Evolutionary conservation across 2,113 vertebrate genomes (phyloP).

Genomic region (Pluvianellus socialis): DNA sequence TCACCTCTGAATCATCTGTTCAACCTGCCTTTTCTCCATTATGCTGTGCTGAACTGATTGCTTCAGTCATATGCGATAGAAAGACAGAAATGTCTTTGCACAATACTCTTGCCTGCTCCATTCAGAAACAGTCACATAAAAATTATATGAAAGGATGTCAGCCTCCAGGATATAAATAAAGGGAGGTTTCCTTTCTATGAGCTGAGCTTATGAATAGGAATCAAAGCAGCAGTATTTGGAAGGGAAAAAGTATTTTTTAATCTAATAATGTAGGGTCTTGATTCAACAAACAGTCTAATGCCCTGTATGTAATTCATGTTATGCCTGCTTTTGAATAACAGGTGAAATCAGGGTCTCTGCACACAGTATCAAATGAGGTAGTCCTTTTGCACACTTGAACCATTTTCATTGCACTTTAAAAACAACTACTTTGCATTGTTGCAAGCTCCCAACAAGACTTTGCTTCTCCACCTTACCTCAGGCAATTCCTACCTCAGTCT

Average conservation of each 20-base stretch:
- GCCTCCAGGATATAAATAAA: not conserved
- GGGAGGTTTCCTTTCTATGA: not conserved
- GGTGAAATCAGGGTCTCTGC: not conserved
- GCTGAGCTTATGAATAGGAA: not conserved
- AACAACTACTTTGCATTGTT: not conserved
- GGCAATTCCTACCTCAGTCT: not conserved
- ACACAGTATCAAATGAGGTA: not conserved
- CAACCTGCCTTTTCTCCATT: not conserved
- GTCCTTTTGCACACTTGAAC: not conserved
- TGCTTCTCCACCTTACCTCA: not conserved
- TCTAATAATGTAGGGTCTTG: not conserved
- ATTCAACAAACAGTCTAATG: not conserved
- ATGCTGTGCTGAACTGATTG: not conserved
- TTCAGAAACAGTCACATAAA: not conserved
- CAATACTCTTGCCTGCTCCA: not conserved
- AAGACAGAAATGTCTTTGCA: not conserved
- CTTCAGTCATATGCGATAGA: not conserved
- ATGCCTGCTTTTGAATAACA: not conserved
- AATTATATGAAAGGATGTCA: not conserved
- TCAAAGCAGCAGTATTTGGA: not conserved
- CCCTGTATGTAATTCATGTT: not conserved
- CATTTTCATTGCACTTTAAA: not conserved
- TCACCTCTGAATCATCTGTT: constrained; percentile 29
- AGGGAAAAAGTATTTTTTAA: not conserved
- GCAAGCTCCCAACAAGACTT: not conserved